These are phyloP conservation scores for Neocloeon triangulifer DNA, from an alignment of 1,140 invertebrate genomes.

Conservation along the genomic window DNA sequence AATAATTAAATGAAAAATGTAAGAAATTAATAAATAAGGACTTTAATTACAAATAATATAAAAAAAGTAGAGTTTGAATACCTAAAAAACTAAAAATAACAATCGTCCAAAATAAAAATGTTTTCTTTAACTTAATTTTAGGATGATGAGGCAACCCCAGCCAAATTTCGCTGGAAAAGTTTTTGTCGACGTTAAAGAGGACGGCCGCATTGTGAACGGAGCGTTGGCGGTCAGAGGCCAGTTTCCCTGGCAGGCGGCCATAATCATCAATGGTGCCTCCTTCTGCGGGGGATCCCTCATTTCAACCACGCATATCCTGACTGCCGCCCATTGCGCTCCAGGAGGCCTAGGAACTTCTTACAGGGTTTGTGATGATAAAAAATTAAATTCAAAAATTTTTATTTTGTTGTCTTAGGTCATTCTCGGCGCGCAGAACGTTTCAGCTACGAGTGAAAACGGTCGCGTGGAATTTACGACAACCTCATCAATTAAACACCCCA, in stretches of 20 bases:
- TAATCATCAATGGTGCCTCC: conserved; percentile 3
- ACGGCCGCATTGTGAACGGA: conserved; percentile 6
- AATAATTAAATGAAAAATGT: too few relatives aligned
- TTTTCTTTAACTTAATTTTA: too few relatives aligned
- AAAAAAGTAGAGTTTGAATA: too few relatives aligned
- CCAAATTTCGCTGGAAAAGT: too few relatives aligned
- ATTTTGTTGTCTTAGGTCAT: not conserved
- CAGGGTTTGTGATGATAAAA: too few relatives aligned
- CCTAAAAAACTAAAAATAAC: too few relatives aligned
- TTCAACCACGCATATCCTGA: conserved; percentile 10
- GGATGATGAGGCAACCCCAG: too few relatives aligned
- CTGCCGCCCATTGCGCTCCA: conserved; percentile 13
- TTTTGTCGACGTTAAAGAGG: too few relatives aligned
- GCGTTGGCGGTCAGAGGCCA: conserved; percentile 2
- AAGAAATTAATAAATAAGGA: too few relatives aligned
- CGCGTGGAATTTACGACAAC: conserved; percentile 15
- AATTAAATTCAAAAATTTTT: not conserved
- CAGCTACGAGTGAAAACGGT: conserved; percentile 16
- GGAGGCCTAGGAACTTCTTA: conserved; percentile 2
- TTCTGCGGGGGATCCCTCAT: conserved; percentile 13
- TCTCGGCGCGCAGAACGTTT: conserved; percentile 23
- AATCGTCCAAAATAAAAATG: too few relatives aligned
- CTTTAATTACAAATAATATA: too few relatives aligned
- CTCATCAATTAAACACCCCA: conserved; percentile 21
- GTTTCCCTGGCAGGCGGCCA: conserved; percentile 7